Conservation (phyloP, 2,888 invertebrate genomes). For the Cantharis nigra region DNA sequence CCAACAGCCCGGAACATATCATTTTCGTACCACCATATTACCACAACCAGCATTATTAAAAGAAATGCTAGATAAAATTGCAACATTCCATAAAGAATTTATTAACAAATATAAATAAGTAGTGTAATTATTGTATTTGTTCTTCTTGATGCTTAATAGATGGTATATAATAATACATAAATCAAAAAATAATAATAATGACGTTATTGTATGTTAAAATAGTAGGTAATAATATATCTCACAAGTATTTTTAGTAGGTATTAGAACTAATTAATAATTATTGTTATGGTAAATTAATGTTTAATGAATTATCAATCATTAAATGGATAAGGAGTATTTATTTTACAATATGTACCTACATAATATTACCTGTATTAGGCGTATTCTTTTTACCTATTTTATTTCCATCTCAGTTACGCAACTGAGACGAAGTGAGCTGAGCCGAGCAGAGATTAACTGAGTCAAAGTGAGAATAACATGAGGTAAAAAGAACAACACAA, state of each 20-base stretch:
- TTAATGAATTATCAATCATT: no score
- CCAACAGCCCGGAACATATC: conserved; percentile 89
- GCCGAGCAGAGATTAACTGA: no score
- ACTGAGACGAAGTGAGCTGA: no score
- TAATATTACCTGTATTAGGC: no score
- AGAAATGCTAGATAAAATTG: conserved; percentile 81
- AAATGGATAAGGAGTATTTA: no score
- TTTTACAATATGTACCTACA: no score
- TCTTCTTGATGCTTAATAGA: neutral
- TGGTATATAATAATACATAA: neutral
- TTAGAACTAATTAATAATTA: neutral
- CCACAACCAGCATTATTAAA: conserved; percentile 83
- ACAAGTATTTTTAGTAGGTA: neutral
- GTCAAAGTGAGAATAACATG: no score
- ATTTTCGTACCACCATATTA: conserved; percentile 89
- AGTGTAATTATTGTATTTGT: neutral
- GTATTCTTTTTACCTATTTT: no score
- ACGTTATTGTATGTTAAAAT: no score
- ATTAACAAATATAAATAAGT: conserved; percentile 72
- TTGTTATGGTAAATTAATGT: neutral
- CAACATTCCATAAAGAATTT: conserved; percentile 83
- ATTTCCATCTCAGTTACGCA: no score
- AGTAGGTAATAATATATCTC: neutral
- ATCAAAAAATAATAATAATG: no score
- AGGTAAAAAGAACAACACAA: no score